A percentile compares a stretch with the other conserved stretches of the same genome.
These are phyloP conservation scores for Diabrotica balteata DNA, from an alignment of 2,888 invertebrate genomes.

Conservation along the genomic window DNA sequence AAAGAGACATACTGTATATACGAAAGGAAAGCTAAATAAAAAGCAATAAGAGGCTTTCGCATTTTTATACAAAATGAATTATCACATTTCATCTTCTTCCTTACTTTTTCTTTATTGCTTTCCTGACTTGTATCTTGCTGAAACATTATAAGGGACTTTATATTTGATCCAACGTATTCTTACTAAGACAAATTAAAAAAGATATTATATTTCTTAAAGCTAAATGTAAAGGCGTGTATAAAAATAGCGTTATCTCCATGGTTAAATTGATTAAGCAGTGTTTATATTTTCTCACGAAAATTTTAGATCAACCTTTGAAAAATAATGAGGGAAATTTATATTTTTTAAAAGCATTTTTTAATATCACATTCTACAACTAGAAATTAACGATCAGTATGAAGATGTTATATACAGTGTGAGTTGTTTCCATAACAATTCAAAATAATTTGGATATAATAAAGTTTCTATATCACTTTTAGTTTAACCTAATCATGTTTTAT, in stretches of 20 bases:
- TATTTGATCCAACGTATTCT: constrained; percentile 10
- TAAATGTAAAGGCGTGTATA: constrained; percentile 14
- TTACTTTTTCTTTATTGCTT: constrained; percentile 11
- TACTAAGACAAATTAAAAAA: constrained; percentile 19
- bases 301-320: neutral
- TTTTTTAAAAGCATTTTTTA: too few relatives aligned
- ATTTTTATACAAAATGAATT: constrained; percentile 19
- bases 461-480: too few relatives aligned
- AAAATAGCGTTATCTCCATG: constrained; percentile 13
- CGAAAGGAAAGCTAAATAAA: constrained; percentile 2
- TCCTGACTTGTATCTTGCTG: constrained; percentile 4
- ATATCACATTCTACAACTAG: too few relatives aligned
- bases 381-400: too few relatives aligned
- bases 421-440: too few relatives aligned
- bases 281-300: constrained; percentile 19
- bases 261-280: constrained; percentile 9
- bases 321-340: too few relatives aligned
- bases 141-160: constrained; percentile 16
- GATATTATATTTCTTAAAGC: constrained; percentile 17
- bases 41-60: constrained; percentile 12
- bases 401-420: too few relatives aligned
- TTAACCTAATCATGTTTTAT: too few relatives aligned
- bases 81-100: constrained; percentile 17
- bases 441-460: too few relatives aligned
- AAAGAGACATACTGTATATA: too few relatives aligned